Base-by-base conservation (phyloP, 2,113 vertebrate species). In the Vulpes ferrilata region DNA sequence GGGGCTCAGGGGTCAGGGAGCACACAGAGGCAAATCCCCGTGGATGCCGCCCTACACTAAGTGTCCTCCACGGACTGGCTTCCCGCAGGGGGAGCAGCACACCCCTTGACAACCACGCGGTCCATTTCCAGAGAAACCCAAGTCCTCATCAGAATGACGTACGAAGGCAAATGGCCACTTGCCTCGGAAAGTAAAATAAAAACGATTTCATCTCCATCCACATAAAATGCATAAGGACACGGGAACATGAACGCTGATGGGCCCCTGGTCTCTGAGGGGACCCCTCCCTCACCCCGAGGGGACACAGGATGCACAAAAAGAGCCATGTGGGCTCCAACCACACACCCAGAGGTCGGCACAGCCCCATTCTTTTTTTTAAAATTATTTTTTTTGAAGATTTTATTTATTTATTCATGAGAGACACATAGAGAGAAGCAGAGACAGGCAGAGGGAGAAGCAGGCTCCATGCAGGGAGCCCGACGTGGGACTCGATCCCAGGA, bases 21-120 rank as follows among this genome's bases (percentile, higher is more conserved):
- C n/a, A 32, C 51, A 30, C 0, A 6, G 35, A 32, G 1, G 1
- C 2, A 11, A 32, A 7, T 19, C 51, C 10, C 67, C 3, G 0
- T 4, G 25, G 19, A 1, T 7, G 3, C 13, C 6, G 73, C 9
- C 73, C 73, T 12, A 7, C 13, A 0, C 73, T 2, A 16, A 57
- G 25, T 9, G 7, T 17, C 27, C 48, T 1, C 22, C 67, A 43
- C 19, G 1, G 13, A 35, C n/a, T 0, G 1, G 13, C 32, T 27
- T 43, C 43, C 53, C 6, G 11, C 8, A 7, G 9, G 35, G 71
- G 0, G 0, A 0, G 16, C 5, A 10, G 32, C 22, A 30, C 20
- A 38, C 25, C 13, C 9, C 6, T 1, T 19, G 2, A 4, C 15
- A 3, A 51, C 1, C 43, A 43, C 4, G 1, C 20, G 1, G 7